Percentiles rank a stretch among this genome's conserved stretches.
Conservation (phyloP, 2,888 invertebrate species). For the Parnassius glacialis region DNA sequence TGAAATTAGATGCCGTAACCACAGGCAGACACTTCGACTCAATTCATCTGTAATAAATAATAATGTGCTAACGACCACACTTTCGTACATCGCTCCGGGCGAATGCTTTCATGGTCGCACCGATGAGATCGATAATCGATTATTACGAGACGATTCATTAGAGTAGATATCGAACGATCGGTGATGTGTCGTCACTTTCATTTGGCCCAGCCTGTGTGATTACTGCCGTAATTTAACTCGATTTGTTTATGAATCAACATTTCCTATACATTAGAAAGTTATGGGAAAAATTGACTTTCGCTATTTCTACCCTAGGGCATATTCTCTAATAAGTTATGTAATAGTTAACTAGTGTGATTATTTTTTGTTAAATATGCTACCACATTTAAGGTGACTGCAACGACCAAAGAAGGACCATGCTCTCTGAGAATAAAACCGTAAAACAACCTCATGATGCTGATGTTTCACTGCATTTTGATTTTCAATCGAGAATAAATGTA, state of each 20-base stretch:
- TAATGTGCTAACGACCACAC: constrained; percentile 21
- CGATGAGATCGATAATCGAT: constrained; percentile 21
- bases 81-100: constrained; percentile 16
- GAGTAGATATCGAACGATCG: constrained; percentile 13
- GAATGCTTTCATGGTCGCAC: constrained; percentile 3
- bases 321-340: constrained; percentile 3
- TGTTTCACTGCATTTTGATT: no score
- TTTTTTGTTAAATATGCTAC: background rate
- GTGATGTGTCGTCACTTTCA: constrained; percentile 18
- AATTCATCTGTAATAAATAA: constrained; percentile 20
- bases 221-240: constrained; percentile 9
- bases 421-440: no score
- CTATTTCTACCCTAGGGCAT: constrained; percentile 14
- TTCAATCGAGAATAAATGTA: no score
- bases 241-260: constrained; percentile 20
- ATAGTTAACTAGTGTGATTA: background rate
- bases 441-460: no score
- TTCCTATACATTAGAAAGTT: constrained; percentile 21
- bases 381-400: no score
- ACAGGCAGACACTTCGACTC: constrained; percentile 21
- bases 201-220: background rate
- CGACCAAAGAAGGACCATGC: no score
- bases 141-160: constrained; percentile 13
- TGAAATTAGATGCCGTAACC: constrained; percentile 10
- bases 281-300: constrained; percentile 23